Conservation (phyloP, 2,113 vertebrate genomes). For the Gymnocephalus cernua region DNA sequence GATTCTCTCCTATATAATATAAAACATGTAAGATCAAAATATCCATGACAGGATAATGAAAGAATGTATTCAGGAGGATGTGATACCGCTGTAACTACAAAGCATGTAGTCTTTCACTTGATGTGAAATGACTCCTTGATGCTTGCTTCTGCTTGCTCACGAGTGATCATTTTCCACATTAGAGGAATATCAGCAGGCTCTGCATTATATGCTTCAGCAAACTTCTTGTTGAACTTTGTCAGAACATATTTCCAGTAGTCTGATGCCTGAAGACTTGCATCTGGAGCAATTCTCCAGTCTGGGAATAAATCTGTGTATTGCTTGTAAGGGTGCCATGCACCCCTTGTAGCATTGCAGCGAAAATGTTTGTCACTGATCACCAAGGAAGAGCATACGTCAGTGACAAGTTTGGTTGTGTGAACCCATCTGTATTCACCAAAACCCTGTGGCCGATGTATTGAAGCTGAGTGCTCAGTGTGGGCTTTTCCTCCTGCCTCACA, state of each 20-base stretch:
- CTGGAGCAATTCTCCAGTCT: constrained; percentile 80
- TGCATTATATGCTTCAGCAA: constrained; percentile 46
- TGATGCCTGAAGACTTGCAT: constrained; percentile 73
- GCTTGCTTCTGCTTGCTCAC: constrained; percentile 57
- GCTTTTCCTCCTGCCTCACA: constrained; percentile 76
- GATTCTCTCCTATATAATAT: background rate
- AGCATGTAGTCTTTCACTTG: constrained; percentile 6
- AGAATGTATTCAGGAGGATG: background rate
- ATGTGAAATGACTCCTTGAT: constrained; percentile 65
- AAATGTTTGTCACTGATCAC: background rate
- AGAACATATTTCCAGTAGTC: constrained; percentile 83
- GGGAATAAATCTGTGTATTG: constrained; percentile 60
- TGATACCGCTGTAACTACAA: background rate
- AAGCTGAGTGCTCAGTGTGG: constrained; percentile 68
- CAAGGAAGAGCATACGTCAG: constrained; percentile 44
- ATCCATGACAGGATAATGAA: background rate
- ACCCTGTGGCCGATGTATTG: constrained; percentile 67
- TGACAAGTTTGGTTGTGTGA: fast-evolving
- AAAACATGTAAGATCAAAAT: background rate
- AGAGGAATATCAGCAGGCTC: constrained; percentile 68
- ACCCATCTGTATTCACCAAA: fast-evolving
- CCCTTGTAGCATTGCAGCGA: fast-evolving
- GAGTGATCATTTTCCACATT: constrained; percentile 59
- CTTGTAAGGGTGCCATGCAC: constrained; percentile 31
- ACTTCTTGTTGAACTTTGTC: constrained; percentile 54